A percentile compares a stretch with the other conserved stretches of the same genome.
phyloP scores from a whole-genome alignment of 1,140 invertebrate genomes.

The Pararge aegeria region DNA sequence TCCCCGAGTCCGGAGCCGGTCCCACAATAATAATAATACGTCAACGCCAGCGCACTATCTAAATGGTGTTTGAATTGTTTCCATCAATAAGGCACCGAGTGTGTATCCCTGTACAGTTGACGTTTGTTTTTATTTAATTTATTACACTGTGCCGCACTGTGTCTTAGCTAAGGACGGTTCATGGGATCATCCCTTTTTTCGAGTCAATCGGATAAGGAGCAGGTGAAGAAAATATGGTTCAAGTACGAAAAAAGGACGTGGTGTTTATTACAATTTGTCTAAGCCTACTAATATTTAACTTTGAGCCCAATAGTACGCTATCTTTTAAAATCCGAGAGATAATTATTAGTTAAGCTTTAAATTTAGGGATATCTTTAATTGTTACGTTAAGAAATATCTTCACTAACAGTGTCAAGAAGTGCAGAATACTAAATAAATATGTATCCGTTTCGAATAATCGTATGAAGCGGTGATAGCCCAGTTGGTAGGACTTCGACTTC shows the following conservation, averaged over 20 bases:
- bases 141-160: constrained; percentile 31
- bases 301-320: not conserved
- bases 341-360: too few relatives aligned
- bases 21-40: constrained; percentile 66
- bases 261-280: too few relatives aligned
- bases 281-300: not conserved
- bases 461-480: too few relatives aligned
- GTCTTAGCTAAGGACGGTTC: not conserved
- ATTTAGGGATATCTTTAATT: too few relatives aligned
- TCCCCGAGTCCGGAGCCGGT: constrained; percentile 23
- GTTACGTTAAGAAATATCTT: too few relatives aligned
- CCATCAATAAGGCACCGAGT: constrained; percentile 69
- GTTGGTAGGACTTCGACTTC: too few relatives aligned
- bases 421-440: too few relatives aligned
- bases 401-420: too few relatives aligned
- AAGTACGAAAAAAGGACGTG: too few relatives aligned
- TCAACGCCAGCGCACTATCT: constrained; percentile 66
- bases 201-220: not conserved
- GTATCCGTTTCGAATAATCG: too few relatives aligned
- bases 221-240: not conserved
- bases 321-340: too few relatives aligned
- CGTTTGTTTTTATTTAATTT: constrained; percentile 49
- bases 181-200: too few relatives aligned
- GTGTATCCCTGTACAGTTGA: constrained; percentile 53
- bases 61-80: constrained; percentile 69